These are phyloP conservation scores for Solenopsis invicta DNA, from an alignment of 1,140 invertebrate genomes.

Conservation along the genomic window DNA sequence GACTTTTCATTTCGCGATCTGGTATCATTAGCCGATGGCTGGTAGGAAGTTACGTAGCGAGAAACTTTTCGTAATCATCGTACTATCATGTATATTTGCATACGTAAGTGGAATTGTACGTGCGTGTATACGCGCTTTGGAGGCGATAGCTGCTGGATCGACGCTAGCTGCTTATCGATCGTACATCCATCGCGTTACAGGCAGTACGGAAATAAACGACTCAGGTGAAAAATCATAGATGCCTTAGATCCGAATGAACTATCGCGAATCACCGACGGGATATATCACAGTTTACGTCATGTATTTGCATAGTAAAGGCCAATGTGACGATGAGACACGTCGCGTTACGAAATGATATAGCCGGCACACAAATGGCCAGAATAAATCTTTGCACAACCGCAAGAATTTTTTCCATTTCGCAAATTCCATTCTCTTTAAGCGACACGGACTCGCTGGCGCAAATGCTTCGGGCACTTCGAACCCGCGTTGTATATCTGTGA, in stretches of 20 bases:
- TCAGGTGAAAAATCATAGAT: constrained; percentile 51
- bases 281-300: constrained; percentile 58
- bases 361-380: not conserved
- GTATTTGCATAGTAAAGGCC: constrained; percentile 25
- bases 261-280: constrained; percentile 23
- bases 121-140: constrained; percentile 19
- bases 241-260: constrained; percentile 47
- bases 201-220: constrained; percentile 51
- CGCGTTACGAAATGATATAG: constrained; percentile 13
- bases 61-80: constrained; percentile 45
- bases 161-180: constrained; percentile 50
- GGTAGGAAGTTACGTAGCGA: constrained; percentile 19
- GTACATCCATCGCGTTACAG: constrained; percentile 40
- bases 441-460: not conserved
- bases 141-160: constrained; percentile 37
- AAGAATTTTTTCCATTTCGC: not conserved
- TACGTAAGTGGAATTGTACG: constrained; percentile 37
- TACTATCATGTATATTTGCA: constrained; percentile 31
- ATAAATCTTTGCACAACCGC: not conserved
- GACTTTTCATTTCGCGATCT: not conserved
- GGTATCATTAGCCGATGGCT: constrained; percentile 30
- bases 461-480: not conserved
- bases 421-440: not conserved
- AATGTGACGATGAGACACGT: constrained; percentile 29
- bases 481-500: not conserved